Evolutionary conservation across 2,888 invertebrate species (phyloP), one percentile per base, ranked within the genome.

Genomic region (Platycheirus albimanus): DNA sequence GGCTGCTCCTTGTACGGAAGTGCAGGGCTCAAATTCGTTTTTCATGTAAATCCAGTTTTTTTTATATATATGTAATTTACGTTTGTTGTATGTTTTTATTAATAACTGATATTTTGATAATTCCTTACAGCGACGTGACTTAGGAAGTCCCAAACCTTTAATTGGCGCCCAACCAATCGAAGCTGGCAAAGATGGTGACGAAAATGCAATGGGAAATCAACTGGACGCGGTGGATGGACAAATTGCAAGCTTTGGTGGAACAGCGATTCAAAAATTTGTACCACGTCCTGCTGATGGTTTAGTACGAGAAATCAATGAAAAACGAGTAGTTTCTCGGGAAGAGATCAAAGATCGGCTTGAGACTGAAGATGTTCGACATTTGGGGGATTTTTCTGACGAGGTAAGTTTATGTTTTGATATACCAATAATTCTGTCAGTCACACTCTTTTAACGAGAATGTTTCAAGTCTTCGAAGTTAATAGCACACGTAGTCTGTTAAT

Each of bases 371-470:
- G 93, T 95, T 76, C 94, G 95, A 87, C 95, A 97, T 88, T 92
- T 94, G 69, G 97, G 97, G 33, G 96, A 97, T 88, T 95, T 97
- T 87, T 95, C 96, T 61, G 97, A 97, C 90, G 94, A 96, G 93
- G 97, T 97, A 88, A 93, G 93, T 91, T 24, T 3, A 15, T 41
- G 2, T n/a, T n/a, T n/a, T n/a, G n/a, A n/a, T n/a, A n/a, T n/a
- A n/a, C n/a, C n/a, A n/a, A n/a, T n/a, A n/a, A n/a, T n/a, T n/a
- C n/a, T n/a, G n/a, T n/a, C n/a, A n/a, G n/a, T n/a, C n/a, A n/a
- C n/a, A n/a, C n/a, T n/a, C n/a, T n/a, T n/a, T n/a, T n/a, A n/a
- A n/a, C n/a, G n/a, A n/a, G n/a, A n/a, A n/a, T n/a, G n/a, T n/a
- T n/a, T n/a, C n/a, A n/a, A n/a, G n/a, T n/a, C n/a, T n/a, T n/a